Percentiles rank a stretch among this genome's conserved stretches.
Evolutionary conservation across 1,140 invertebrate species (phyloP).

Genomic region (Luehdorfia chinensis): DNA sequence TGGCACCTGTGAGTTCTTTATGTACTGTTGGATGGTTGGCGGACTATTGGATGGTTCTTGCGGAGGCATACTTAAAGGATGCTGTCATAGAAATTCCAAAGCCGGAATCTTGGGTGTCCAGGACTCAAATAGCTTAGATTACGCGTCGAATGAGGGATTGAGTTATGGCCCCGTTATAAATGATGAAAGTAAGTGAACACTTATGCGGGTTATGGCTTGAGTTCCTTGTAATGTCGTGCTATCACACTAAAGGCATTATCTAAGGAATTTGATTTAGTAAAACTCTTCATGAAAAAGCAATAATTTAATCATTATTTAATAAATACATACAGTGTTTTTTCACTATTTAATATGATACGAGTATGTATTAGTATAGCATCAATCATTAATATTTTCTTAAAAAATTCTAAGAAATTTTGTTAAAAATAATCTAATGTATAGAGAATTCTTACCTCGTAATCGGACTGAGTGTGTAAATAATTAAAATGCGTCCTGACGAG

Average conservation of each 20-base stretch:
- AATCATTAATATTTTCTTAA: too few species aligned
- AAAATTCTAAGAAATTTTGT: too few species aligned
- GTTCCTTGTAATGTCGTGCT: not conserved
- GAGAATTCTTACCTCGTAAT: too few species aligned
- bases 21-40: conserved; percentile 94
- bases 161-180: conserved; percentile 84
- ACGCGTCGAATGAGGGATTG: conserved; percentile 42
- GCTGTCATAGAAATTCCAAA: conserved; percentile 89
- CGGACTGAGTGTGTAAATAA: too few species aligned
- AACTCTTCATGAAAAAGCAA: conserved; percentile 22
- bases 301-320: too few species aligned
- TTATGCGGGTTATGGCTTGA: not conserved
- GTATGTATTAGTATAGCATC: too few species aligned
- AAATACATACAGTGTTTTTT: too few species aligned
- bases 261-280: too few species aligned
- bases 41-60: conserved; percentile 92
- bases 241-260: conserved; percentile 31
- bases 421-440: too few species aligned
- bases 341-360: too few species aligned
- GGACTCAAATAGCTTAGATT: conserved; percentile 70
- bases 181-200: conserved; percentile 83
- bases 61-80: conserved; percentile 90
- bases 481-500: too few species aligned
- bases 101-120: conserved; percentile 82
- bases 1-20: conserved; percentile 93